Base-by-base conservation (phyloP, 2,888 invertebrate genomes). In the Gari tellinella region DNA sequence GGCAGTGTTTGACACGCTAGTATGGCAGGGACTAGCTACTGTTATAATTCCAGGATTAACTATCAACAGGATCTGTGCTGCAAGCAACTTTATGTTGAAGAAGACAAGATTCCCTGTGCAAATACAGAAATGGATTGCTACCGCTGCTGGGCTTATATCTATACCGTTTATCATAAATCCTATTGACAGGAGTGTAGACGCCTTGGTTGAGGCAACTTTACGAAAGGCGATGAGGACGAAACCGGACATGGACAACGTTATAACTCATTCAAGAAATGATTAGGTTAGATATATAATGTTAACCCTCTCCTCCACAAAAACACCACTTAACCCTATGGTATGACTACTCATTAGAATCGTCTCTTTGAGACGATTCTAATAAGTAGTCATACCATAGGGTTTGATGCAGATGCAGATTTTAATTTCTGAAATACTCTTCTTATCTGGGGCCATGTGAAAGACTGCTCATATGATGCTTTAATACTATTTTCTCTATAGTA, bases 11-110 rank as follows among this genome's bases (percentile, higher is more conserved):
- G 99, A 99, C 92, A 97, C 97, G 0, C 92, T 99, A 23, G 88
- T 96, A 3, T 99, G 99, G 99, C 99, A 99, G 92, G 95, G 95
- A 73, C 93, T 99, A 66, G 99, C 99, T 0, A 98, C 98, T 0
- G 95, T 97, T 0, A 93, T 95, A 19, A 94, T 97, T 81, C 99
- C 99, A 0, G 99, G 99, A 2, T 94, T 95, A 83, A 95, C 96
- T 12, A 98, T 99, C 81, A 99, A 99, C 92, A 88, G 94, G 90
- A 86, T 97, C 75, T 97, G 96, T 90, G 94, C 94, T 87, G 92
- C 80, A 10, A 79, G 83, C 2, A 70, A 68, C 21, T 60, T 72
- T 21, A 8, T 81, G 8, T 64, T 88, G 5, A 72, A 57, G 17
- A 81, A 57, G 38, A 61, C 79, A 10, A 48, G 31, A 7, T 69